Conservation (phyloP, 2,113 vertebrate species). For the Eurypyga helias region DNA sequence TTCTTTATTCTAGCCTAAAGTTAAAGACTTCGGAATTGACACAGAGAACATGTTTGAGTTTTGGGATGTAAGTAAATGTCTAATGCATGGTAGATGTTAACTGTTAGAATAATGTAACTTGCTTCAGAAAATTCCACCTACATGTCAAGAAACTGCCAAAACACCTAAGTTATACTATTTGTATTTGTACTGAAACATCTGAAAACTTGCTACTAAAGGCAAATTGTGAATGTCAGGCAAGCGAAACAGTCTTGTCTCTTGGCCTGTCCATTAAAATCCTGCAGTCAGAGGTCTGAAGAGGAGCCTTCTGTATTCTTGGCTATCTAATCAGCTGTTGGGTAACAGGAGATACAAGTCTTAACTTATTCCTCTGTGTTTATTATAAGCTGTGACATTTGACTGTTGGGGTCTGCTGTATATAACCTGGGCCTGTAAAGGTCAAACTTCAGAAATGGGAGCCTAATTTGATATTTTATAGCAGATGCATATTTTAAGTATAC, state of each 20-base stretch:
- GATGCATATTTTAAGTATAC: not conserved
- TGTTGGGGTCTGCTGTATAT: not conserved
- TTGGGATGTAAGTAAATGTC: constrained; percentile 91
- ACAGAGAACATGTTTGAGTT: constrained; percentile 97
- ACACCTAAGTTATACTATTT: not conserved
- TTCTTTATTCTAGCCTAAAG: constrained; percentile 84
- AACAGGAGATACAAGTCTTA: constrained; percentile 46
- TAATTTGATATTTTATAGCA: not conserved
- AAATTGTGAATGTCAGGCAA: not conserved
- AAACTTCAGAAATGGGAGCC: not conserved
- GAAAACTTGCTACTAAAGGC: not conserved
- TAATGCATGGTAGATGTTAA: not conserved
- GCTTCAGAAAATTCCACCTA: not conserved
- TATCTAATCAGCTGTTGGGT: constrained; percentile 38
- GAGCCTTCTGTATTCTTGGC: not conserved
- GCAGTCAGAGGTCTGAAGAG: not conserved
- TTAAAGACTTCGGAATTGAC: constrained; percentile 97
- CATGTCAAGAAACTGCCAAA: not conserved
- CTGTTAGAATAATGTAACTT: not conserved
- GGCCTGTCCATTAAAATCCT: not conserved
- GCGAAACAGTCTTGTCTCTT: not conserved
- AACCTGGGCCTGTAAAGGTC: constrained; percentile 53
- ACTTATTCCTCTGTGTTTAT: constrained; percentile 43
- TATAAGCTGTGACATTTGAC: constrained; percentile 73
- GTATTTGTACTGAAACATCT: not conserved